Evolutionary conservation across 2,113 vertebrate genomes (phyloP).

Genomic region (Hippocampus zosterae): DNA sequence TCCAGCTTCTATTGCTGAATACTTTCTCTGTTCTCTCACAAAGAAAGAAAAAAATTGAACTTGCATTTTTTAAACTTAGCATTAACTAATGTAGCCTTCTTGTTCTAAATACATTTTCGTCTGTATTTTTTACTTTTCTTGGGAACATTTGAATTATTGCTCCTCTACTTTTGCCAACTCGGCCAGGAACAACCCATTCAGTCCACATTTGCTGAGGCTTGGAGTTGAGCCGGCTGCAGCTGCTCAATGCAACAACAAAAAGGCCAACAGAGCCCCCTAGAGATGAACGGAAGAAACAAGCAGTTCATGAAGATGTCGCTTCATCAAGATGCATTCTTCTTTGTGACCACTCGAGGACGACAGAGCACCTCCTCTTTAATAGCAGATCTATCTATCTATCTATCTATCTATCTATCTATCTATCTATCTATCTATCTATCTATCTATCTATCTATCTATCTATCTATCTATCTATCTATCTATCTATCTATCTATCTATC

Average conservation of each 20-base stretch:
- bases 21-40: no score
- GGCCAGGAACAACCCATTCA: not conserved
- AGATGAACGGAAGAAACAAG: conserved; percentile 42
- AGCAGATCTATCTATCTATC: not conserved
- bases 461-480: no score
- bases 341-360: conserved; percentile 60
- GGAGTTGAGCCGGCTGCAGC: not conserved
- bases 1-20: no score
- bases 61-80: no score
- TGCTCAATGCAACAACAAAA: conserved; percentile 15
- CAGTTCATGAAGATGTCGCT: not conserved
- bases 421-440: no score
- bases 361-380: conserved; percentile 39
- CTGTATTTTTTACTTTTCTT: not conserved
- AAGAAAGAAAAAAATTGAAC: no score
- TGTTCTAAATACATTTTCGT: no score
- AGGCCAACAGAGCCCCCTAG: conserved; percentile 50
- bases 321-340: conserved; percentile 23
- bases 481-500: not conserved
- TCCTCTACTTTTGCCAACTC: not conserved
- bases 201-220: not conserved
- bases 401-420: no score
- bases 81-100: no score
- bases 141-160: not conserved
- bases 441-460: no score